Evolutionary conservation across 1,140 invertebrate species (phyloP).

Genomic region (Drosophila jambulina): DNA sequence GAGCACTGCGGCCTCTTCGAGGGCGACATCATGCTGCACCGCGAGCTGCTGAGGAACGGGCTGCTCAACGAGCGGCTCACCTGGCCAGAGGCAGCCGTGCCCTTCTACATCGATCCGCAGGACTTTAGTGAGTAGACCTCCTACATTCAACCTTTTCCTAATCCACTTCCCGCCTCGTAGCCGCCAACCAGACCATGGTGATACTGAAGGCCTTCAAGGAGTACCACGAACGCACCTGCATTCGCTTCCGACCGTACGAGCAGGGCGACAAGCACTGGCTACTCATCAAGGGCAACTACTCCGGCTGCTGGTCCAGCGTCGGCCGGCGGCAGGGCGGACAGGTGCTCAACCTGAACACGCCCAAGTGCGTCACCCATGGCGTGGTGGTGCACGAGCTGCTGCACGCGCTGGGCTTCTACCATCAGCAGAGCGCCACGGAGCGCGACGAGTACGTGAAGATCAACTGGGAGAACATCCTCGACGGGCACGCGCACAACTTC

Average conservation of each 20-base stretch:
- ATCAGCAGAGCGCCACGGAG: conserved; percentile 90
- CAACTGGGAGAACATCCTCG: conserved; percentile 88
- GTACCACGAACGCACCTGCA: conserved; percentile 90
- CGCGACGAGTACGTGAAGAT: conserved; percentile 90
- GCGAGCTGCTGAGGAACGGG: conserved; percentile 86
- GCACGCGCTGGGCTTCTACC: conserved; percentile 90
- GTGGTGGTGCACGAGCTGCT: conserved; percentile 89
- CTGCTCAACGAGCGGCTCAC: conserved; percentile 87
- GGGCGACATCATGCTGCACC: conserved; percentile 87
- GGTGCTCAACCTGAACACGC: conserved; percentile 87
- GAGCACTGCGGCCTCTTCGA: conserved; percentile 87
- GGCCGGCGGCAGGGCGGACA: conserved; percentile 88
- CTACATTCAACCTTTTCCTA: too few species aligned
- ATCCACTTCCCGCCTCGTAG: conserved; percentile 4
- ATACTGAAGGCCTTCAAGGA: conserved; percentile 89
- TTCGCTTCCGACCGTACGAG: conserved; percentile 90
- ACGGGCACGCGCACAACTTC: conserved; percentile 89
- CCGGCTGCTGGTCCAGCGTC: conserved; percentile 93
- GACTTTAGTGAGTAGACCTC: conserved; percentile 87
- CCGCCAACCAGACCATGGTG: conserved; percentile 85
- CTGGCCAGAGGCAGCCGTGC: conserved; percentile 89
- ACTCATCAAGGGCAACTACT: conserved; percentile 88
- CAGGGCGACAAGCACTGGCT: conserved; percentile 88
- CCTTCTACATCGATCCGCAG: conserved; percentile 88
- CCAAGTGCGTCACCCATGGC: conserved; percentile 86